phyloP scores from a whole-genome alignment of 2,888 invertebrate species.

The Ormyrus rosae region DNA sequence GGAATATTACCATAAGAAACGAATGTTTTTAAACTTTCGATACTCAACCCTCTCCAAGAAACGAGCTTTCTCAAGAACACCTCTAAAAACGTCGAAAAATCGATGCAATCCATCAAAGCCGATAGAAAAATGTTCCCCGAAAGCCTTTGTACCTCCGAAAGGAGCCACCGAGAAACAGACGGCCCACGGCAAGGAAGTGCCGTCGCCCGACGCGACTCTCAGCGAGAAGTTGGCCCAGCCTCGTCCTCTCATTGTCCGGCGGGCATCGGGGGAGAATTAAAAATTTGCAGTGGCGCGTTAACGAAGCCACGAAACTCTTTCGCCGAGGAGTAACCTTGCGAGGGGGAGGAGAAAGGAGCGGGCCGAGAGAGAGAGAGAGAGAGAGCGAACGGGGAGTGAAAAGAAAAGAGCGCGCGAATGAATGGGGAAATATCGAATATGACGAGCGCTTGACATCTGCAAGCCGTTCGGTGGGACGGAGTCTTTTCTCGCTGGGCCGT shows the following conservation, averaged over 20 bases:
- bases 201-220: not conserved
- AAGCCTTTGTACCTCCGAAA: not conserved
- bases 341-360: slow-evolving; percentile 27
- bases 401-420: not conserved
- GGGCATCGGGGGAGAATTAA: not conserved
- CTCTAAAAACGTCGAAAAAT: no score
- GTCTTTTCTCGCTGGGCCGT: slow-evolving; percentile 71
- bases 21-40: no score
- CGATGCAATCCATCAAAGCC: slow-evolving; percentile 43
- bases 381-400: not conserved
- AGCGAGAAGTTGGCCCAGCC: slow-evolving; percentile 3
- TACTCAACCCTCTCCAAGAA: no score
- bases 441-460: slow-evolving; percentile 73
- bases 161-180: not conserved
- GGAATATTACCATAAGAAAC: no score
- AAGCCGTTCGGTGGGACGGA: slow-evolving; percentile 58
- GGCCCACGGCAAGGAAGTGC: not conserved
- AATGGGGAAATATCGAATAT: slow-evolving; percentile 70
- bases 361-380: slow-evolving; percentile 2
- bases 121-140: slow-evolving; percentile 9
- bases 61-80: no score
- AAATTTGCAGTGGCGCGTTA: slow-evolving; percentile 29
- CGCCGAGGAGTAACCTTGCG: slow-evolving; percentile 62
- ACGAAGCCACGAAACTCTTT: slow-evolving; percentile 47
- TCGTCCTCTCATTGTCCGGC: not conserved